phyloP scores from a whole-genome alignment of 2,888 invertebrate genomes.

The Noctua pronuba region DNA sequence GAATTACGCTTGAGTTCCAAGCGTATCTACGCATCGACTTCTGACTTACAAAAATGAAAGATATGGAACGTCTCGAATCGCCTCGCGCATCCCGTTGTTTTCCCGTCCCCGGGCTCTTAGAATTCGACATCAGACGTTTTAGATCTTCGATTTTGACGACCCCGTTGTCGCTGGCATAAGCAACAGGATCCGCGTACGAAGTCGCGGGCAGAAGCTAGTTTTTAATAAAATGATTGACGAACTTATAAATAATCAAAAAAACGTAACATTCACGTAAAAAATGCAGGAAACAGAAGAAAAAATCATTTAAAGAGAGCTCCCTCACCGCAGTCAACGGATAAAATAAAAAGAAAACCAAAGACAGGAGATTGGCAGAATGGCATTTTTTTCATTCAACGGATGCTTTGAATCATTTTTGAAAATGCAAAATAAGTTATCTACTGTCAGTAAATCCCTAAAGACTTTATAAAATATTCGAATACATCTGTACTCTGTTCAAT shows the following conservation, averaged over 20 bases:
- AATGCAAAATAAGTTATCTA: neutral
- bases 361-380: slow-evolving; percentile 14
- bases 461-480: neutral
- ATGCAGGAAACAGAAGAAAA: neutral
- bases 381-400: neutral
- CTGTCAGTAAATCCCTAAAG: neutral
- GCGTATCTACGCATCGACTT: no score
- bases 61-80: no score
- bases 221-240: neutral
- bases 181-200: no score
- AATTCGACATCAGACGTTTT: no score
- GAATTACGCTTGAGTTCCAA: no score
- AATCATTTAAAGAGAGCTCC: neutral
- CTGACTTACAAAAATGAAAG: no score
- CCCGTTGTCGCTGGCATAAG: no score
- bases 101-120: no score
- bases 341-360: slow-evolving; percentile 8
- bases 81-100: no score
- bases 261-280: neutral
- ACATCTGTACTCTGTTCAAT: slow-evolving; percentile 26
- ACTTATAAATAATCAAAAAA: neutral
- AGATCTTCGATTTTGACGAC: no score
- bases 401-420: neutral
- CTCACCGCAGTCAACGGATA: slow-evolving; percentile 7
- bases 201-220: no score